These are phyloP conservation scores for Hemitrygon akajei DNA, from an alignment of 2,797 vertebrate species.

Conservation along the genomic window DNA sequence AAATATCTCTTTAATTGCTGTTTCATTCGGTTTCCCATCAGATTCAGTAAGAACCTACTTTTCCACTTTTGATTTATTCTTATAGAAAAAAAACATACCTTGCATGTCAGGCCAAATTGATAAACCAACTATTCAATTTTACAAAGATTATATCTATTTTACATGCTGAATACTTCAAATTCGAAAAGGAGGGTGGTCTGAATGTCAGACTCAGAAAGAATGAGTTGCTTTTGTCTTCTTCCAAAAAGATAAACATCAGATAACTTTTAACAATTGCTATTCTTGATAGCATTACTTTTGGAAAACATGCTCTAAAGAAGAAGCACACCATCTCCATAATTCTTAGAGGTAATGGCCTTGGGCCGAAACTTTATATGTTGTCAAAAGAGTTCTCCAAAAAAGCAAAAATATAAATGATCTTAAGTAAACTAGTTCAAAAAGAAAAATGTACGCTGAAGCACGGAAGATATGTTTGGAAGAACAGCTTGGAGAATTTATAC, in stretches of 20 bases:
- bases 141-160: not conserved
- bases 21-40: conserved; percentile 34
- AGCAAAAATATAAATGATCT: not conserved
- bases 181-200: not conserved
- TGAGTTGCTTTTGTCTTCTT: conserved; percentile 11
- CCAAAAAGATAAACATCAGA: not conserved
- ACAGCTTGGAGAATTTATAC: not conserved
- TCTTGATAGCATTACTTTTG: not conserved
- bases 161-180: not conserved
- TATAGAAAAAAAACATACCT: not conserved
- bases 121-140: not conserved
- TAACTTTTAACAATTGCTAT: not conserved
- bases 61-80: not conserved
- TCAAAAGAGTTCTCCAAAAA: not conserved
- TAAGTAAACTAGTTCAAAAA: conserved; percentile 15
- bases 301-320: not conserved
- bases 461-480: not conserved
- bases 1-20: conserved; percentile 52
- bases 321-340: not conserved
- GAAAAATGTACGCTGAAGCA: not conserved
- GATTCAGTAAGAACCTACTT: conserved; percentile 26
- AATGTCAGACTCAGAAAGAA: not conserved
- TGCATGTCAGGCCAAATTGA: not conserved
- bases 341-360: not conserved
- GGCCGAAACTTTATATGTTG: not conserved